Evolutionary conservation across 2,113 vertebrate genomes (phyloP), one percentile per base, ranked within the genome.

Genomic region (Felis catus): DNA sequence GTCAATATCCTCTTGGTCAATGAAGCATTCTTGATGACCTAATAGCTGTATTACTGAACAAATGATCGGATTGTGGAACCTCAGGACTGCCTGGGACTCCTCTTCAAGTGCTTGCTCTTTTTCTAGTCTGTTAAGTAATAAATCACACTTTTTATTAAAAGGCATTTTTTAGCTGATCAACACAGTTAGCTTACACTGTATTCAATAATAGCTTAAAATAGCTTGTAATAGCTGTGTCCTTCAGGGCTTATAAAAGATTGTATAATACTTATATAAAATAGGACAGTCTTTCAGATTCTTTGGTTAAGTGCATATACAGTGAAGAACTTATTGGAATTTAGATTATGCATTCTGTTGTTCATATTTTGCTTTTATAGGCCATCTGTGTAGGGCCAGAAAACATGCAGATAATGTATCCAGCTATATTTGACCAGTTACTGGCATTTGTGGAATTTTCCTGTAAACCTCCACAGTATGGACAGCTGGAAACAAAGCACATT

Each of bases 321-420:
- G 27, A 83, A 91, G 21, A 92, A 58, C 25, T 71, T 92, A 36
- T 16, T 61, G 13, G 58, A 83, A 7, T 82, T 91, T 41, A 89
- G 6, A 79, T 78, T 89, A n/a, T 89, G 3, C 23, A 55, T 83
- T 94, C 36, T 95, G 0, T 89, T 94, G 29, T 87, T 94, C 36
- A 39, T 92, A 19, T 91, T 87, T 96, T 96, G 81, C 29, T 98
- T 94, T 93, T 68, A 18, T 58, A 99, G 99, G 99, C 99, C 94
- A 99, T 99, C 98, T 99, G 99, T 97, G 99, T 99, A 95, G 99
- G 99, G 96, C 99, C 99, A 11, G 99, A 99, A 99, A 99, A 99
- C 96, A 99, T 99, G 99, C 99, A 99, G 98, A 99, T 99, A 99
- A 99, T 99, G 99, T 99, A 99, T 99, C 99, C 99, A 53, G 99